These are phyloP conservation scores for Netelia melanura DNA, from an alignment of 2,888 invertebrate species.

Conservation along the genomic window DNA sequence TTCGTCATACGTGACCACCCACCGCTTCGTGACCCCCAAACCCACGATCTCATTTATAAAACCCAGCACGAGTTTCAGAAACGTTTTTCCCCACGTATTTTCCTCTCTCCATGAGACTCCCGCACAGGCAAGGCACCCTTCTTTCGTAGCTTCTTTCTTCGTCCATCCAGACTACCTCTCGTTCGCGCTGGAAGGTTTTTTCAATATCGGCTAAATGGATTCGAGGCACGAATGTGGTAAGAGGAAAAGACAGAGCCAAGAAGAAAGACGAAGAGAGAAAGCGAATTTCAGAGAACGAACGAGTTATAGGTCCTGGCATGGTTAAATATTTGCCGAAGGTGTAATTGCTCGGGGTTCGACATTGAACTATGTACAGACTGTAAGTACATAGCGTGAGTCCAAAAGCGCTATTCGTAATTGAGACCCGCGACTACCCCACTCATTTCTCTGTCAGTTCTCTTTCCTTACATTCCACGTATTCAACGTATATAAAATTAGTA, in stretches of 20 bases:
- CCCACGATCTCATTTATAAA: not conserved
- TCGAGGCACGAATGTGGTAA: conserved; percentile 65
- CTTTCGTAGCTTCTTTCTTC: conserved; percentile 25
- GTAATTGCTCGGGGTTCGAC: conserved; percentile 61
- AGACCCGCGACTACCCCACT: conserved; percentile 18
- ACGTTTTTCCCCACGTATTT: conserved; percentile 35
- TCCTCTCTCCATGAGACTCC: not conserved
- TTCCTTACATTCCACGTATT: conserved; percentile 7
- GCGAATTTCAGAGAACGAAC: conserved; percentile 35
- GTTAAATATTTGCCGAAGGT: conserved; percentile 69
- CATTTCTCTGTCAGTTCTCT: conserved; percentile 1
- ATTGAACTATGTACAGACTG: conserved; percentile 14
- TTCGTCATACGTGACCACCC: not conserved
- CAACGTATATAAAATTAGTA: too few species aligned
- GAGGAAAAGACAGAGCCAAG: not conserved
- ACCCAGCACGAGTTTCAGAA: conserved; percentile 30
- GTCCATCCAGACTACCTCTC: conserved; percentile 18
- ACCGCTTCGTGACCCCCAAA: not conserved
- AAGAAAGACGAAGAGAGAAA: conserved; percentile 13
- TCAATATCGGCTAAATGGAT: conserved; percentile 71
- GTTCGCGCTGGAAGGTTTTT: conserved; percentile 54
- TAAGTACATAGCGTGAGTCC: not conserved
- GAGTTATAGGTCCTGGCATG: conserved; percentile 38
- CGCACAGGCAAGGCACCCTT: not conserved
- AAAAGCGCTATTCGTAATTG: conserved; percentile 48